phyloP scores from a whole-genome alignment of 2,888 invertebrate genomes.

The Sminthurinus aureus region DNA sequence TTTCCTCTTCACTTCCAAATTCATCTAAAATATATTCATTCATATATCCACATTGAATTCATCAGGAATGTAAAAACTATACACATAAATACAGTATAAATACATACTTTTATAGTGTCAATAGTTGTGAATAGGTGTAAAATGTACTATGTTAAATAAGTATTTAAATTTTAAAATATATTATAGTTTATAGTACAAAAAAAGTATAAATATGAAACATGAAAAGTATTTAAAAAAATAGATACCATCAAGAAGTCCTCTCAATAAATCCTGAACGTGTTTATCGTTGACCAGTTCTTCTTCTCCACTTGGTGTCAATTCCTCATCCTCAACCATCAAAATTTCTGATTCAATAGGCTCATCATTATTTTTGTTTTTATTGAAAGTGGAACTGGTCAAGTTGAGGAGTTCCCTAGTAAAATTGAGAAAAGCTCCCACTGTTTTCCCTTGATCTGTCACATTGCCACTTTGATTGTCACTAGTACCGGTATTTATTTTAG shows the following conservation, averaged over 20 bases:
- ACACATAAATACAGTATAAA: neutral
- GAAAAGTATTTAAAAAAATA: neutral
- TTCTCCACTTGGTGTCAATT: neutral
- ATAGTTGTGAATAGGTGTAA: too few species aligned
- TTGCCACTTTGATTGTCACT: neutral
- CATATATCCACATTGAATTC: neutral
- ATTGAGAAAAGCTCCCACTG: conserved; percentile 13
- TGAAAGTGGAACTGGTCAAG: neutral
- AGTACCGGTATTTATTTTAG: neutral
- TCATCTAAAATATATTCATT: conserved; percentile 11
- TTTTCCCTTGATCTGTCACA: neutral
- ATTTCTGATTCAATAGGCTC: neutral
- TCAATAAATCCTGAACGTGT: conserved; percentile 37
- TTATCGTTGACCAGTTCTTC: conserved; percentile 4
- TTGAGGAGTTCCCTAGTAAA: conserved; percentile 15
- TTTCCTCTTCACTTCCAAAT: conserved; percentile 22
- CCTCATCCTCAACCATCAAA: conserved; percentile 5
- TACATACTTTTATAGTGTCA: neutral
- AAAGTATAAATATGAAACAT: neutral
- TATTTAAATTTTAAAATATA: too few species aligned
- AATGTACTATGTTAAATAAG: too few species aligned
- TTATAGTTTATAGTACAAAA: too few species aligned
- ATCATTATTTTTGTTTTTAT: neutral
- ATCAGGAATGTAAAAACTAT: neutral
- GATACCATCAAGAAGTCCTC: conserved; percentile 40